These are phyloP conservation scores for Mus spicilegus DNA, from an alignment of 2,113 vertebrate genomes.

Conservation along the genomic window DNA sequence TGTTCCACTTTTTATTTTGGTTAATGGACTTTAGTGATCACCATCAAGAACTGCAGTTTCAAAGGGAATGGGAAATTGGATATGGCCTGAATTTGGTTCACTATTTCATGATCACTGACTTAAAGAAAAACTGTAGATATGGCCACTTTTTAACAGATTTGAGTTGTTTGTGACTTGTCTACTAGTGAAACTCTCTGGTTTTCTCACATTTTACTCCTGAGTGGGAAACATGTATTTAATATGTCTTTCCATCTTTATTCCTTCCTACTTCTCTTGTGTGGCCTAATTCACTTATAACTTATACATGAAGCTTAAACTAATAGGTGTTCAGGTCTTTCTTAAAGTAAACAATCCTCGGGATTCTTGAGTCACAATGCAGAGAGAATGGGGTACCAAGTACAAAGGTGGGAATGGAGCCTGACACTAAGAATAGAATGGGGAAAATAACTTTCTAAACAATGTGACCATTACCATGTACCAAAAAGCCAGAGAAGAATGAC, in stretches of 20 bases:
- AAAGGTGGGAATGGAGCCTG: slow-evolving; percentile 17
- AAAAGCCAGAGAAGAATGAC: background rate
- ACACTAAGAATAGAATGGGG: background rate
- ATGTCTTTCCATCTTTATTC: slow-evolving; percentile 3
- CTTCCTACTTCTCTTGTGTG: background rate
- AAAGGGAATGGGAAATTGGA: slow-evolving; percentile 27
- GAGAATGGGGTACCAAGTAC: background rate
- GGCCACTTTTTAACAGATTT: background rate
- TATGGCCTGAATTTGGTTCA: background rate
- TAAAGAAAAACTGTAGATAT: background rate
- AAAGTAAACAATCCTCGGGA: slow-evolving; percentile 38
- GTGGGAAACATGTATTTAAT: slow-evolving; percentile 24
- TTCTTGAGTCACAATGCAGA: slow-evolving; percentile 12
- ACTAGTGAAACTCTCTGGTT: background rate
- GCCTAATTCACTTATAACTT: slow-evolving; percentile 47
- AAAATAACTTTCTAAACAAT: slow-evolving; percentile 43
- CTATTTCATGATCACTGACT: background rate
- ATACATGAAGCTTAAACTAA: slow-evolving; percentile 11
- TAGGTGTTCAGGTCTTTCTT: slow-evolving; percentile 44
- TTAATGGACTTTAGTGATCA: slow-evolving; percentile 29
- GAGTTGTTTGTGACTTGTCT: background rate
- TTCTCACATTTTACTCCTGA: slow-evolving; percentile 6
- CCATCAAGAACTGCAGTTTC: background rate
- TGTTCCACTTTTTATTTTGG: background rate
- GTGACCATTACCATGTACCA: background rate